phyloP scores from a whole-genome alignment of 2,113 vertebrate species.

The Anguilla japonica region DNA sequence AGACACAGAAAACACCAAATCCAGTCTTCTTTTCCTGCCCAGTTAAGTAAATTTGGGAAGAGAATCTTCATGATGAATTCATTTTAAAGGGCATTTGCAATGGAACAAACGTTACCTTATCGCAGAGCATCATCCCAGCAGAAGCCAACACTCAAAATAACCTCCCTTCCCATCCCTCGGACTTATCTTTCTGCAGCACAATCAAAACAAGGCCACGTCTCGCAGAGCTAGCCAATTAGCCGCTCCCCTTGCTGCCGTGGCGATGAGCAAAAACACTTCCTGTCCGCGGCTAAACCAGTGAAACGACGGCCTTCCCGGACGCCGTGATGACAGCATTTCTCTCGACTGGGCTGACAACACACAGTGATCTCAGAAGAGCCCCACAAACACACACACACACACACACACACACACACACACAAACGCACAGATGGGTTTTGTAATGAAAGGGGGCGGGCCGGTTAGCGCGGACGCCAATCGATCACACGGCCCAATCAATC shows the following conservation, averaged over 20 bases:
- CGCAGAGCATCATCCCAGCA: background rate
- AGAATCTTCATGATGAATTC: background rate
- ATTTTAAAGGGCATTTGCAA: background rate
- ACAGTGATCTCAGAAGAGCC: constrained; percentile 30
- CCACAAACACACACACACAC: too few relatives aligned
- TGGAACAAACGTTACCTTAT: background rate
- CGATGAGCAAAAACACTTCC: background rate
- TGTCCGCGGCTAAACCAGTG: background rate
- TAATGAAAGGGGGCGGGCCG: constrained; percentile 26
- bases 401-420: background rate
- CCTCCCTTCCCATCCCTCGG: background rate
- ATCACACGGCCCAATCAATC: constrained; percentile 22
- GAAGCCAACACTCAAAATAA: background rate
- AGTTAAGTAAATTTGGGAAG: background rate
- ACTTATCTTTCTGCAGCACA: background rate
- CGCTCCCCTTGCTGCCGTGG: background rate
- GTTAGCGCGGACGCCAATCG: constrained; percentile 30
- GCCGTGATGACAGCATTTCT: constrained; percentile 29
- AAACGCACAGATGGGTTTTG: constrained; percentile 25
- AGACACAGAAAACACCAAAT: background rate
- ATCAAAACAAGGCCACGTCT: background rate
- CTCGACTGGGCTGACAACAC: constrained; percentile 26
- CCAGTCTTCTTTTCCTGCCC: too few relatives aligned
- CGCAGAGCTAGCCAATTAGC: background rate
- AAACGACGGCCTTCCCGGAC: constrained; percentile 32